Evolutionary conservation across 1,140 invertebrate species (phyloP).

Genomic region (Phortica variegata): DNA sequence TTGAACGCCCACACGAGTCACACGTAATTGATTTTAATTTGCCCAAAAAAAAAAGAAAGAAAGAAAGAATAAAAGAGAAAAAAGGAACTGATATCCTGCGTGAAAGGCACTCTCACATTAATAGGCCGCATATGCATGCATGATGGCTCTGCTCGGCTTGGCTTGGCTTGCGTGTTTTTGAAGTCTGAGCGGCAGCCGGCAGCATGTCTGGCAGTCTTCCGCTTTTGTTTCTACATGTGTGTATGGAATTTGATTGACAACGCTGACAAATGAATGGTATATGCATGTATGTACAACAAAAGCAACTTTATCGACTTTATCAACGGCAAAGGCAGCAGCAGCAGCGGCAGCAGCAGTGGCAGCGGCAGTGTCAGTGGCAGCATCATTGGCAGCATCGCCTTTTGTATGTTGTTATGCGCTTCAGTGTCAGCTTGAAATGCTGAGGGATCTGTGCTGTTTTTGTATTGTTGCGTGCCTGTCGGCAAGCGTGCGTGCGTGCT

Average conservation of each 20-base stretch:
- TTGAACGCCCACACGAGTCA: too few species aligned
- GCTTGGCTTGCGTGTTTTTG: conserved; percentile 20
- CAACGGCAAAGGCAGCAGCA: neutral
- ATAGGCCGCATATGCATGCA: neutral
- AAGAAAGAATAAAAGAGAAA: too few species aligned
- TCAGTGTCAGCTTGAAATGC: neutral
- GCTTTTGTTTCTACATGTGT: neutral
- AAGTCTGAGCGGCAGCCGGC: conserved; percentile 1
- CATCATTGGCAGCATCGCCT: conserved; percentile 16
- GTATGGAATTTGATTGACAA: conserved; percentile 35
- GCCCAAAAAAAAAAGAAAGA: too few species aligned
- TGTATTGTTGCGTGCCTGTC: too few species aligned
- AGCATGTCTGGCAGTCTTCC: neutral
- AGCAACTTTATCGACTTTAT: too few species aligned
- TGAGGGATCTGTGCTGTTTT: too few species aligned
- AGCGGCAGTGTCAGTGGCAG: conserved; percentile 17
- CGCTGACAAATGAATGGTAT: conserved; percentile 32
- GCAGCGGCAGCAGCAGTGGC: conserved; percentile 24
- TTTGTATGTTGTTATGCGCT: too few species aligned
- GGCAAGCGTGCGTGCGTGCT: too few species aligned
- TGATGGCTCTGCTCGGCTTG: neutral
- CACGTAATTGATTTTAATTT: conserved; percentile 29
- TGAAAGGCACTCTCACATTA: neutral
- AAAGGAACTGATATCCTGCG: too few species aligned
- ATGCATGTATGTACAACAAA: too few species aligned